Percentiles rank a stretch among this genome's conserved stretches.
phyloP scores from a whole-genome alignment of 2,797 vertebrate genomes.

The Hybognathus amarus region DNA sequence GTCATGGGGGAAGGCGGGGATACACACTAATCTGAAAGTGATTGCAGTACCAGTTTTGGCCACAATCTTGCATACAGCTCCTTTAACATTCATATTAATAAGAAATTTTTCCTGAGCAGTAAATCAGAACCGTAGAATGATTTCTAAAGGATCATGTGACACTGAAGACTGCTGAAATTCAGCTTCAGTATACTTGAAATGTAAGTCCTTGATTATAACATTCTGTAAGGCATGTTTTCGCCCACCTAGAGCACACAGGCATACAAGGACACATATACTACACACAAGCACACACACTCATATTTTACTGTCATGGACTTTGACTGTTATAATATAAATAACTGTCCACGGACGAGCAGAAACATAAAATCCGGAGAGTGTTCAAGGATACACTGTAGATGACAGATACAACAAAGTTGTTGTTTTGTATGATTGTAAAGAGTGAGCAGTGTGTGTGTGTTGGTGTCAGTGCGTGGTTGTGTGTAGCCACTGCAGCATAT shows the following conservation, averaged over 20 bases:
- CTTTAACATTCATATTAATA: not conserved
- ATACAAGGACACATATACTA: not conserved
- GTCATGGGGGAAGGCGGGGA: too few species aligned
- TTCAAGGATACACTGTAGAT: slow-evolving; percentile 25
- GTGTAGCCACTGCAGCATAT: slow-evolving; percentile 22
- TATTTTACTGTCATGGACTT: not conserved
- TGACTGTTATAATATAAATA: not conserved
- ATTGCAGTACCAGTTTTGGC: too few species aligned
- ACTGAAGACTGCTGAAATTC: not conserved
- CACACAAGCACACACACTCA: not conserved
- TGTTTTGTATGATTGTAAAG: not conserved
- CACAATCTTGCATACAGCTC: too few species aligned
- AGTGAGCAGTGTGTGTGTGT: not conserved
- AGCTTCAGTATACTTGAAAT: not conserved
- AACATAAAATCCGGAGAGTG: not conserved
- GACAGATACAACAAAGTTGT: slow-evolving; percentile 5
- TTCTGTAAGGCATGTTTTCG: not conserved
- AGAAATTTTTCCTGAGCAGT: not conserved
- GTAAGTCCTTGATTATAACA: slow-evolving; percentile 1
- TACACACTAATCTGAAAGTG: too few species aligned
- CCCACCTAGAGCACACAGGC: not conserved
- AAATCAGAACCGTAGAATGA: not conserved
- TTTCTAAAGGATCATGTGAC: not conserved
- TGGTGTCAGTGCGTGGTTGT: slow-evolving; percentile 2
- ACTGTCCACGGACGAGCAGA: not conserved